Conservation (phyloP, 1,140 invertebrate species). For the Thaumetopoea pityocampa region DNA sequence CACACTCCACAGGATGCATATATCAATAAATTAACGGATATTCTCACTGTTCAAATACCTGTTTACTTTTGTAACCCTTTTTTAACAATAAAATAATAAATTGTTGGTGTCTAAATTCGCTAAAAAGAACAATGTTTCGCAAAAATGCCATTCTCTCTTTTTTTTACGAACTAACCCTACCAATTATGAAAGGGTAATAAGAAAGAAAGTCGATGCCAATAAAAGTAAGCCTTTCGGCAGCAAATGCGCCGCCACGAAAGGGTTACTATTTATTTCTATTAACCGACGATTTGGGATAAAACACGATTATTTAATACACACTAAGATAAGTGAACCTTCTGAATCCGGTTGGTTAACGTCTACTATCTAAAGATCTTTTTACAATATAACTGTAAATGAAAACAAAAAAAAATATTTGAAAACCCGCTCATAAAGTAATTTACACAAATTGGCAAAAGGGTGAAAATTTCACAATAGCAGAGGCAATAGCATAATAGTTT, state of each 20-base stretch:
- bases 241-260: slow-evolving; percentile 53
- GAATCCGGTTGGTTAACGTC: slow-evolving; percentile 31
- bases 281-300: slow-evolving; percentile 43
- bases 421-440: slow-evolving; percentile 68
- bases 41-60: slow-evolving; percentile 6
- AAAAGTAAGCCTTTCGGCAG: slow-evolving; percentile 58
- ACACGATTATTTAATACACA: slow-evolving; percentile 29
- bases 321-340: slow-evolving; percentile 40
- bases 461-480: slow-evolving; percentile 42
- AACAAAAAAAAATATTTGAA: slow-evolving; percentile 60
- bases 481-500: slow-evolving; percentile 42
- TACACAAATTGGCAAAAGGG: slow-evolving; percentile 72
- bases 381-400: slow-evolving; percentile 47
- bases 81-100: slow-evolving; percentile 13
- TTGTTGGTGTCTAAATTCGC: slow-evolving; percentile 25
- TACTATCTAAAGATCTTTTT: slow-evolving; percentile 33
- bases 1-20: no score
- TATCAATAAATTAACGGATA: slow-evolving; percentile 9
- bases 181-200: slow-evolving; percentile 53
- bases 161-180: slow-evolving; percentile 36
- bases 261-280: slow-evolving; percentile 72
- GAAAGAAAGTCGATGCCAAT: slow-evolving; percentile 50
- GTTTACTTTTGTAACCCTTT: slow-evolving; percentile 8
- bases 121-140: slow-evolving; percentile 32
- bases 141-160: slow-evolving; percentile 40